These are phyloP conservation scores for Asarcornis scutulata DNA, from an alignment of 2,113 vertebrate genomes.

Conservation along the genomic window DNA sequence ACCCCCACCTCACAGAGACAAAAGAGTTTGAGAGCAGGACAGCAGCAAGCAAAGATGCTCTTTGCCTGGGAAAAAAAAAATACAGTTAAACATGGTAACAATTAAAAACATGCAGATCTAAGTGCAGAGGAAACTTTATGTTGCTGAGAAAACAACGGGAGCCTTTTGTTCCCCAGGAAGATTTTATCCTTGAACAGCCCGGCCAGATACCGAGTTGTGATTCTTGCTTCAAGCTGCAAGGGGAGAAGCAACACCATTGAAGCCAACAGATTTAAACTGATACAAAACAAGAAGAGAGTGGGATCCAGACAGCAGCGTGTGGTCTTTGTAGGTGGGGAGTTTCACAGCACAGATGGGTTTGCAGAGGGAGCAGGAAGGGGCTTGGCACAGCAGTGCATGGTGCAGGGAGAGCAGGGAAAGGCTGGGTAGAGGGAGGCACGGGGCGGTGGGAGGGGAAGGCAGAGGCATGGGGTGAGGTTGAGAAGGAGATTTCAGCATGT, in stretches of 20 bases:
- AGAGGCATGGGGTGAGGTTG: background rate
- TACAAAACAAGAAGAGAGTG: conserved; percentile 38
- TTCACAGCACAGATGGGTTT: conserved; percentile 66
- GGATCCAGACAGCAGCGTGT: conserved; percentile 20
- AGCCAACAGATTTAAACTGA: conserved; percentile 42
- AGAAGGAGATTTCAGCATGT: background rate
- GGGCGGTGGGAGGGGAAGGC: background rate
- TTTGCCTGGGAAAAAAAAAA: background rate
- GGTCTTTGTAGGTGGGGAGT: conserved; percentile 13
- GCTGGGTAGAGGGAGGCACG: background rate
- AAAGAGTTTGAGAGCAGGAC: background rate
- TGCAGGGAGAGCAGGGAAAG: background rate
- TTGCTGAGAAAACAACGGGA: background rate
- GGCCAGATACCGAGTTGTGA: background rate
- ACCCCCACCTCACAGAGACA: background rate
- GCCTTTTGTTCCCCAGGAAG: background rate
- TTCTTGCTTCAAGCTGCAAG: background rate
- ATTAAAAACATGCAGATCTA: background rate
- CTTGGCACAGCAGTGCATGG: background rate
- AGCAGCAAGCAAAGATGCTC: background rate
- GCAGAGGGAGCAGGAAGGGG: conserved; percentile 30
- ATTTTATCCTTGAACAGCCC: conserved; percentile 12
- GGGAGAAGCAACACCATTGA: background rate
- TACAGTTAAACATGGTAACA: background rate
- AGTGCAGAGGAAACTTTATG: background rate